These are phyloP conservation scores for Adelphocoris suturalis DNA, from an alignment of 2,888 invertebrate genomes.

Conservation along the genomic window DNA sequence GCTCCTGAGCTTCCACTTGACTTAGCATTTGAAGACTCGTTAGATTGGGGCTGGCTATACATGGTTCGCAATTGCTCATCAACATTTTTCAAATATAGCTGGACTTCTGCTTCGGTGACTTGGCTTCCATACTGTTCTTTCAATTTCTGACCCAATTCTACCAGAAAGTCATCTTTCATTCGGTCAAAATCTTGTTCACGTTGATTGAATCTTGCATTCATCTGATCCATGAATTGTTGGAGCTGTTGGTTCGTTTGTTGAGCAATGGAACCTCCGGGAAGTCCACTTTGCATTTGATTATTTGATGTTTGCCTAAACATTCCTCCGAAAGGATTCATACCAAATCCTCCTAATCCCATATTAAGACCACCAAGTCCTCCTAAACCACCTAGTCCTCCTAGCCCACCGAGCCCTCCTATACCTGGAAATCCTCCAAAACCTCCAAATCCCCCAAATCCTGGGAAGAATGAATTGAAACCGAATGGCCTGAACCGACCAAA, in stretches of 20 bases:
- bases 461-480: conserved; percentile 45
- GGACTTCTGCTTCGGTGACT: conserved; percentile 36
- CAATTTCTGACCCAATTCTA: conserved; percentile 14
- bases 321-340: background rate
- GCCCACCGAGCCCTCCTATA: background rate
- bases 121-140: conserved; percentile 43
- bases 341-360: background rate
- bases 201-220: conserved; percentile 43
- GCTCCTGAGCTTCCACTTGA: background rate
- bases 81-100: conserved; percentile 46
- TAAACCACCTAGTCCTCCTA: background rate
- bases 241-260: background rate
- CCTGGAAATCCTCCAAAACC: conserved; percentile 15
- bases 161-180: conserved; percentile 33
- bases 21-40: background rate
- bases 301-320: background rate
- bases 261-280: background rate
- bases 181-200: conserved; percentile 49
- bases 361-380: background rate
- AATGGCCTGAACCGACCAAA: conserved; percentile 17
- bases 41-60: background rate
- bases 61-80: conserved; percentile 40
- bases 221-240: conserved; percentile 49
- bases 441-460: background rate
- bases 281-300: background rate